Base-by-base conservation (phyloP, 2,797 vertebrate genomes). In the Cephalopachus bancanus region DNA sequence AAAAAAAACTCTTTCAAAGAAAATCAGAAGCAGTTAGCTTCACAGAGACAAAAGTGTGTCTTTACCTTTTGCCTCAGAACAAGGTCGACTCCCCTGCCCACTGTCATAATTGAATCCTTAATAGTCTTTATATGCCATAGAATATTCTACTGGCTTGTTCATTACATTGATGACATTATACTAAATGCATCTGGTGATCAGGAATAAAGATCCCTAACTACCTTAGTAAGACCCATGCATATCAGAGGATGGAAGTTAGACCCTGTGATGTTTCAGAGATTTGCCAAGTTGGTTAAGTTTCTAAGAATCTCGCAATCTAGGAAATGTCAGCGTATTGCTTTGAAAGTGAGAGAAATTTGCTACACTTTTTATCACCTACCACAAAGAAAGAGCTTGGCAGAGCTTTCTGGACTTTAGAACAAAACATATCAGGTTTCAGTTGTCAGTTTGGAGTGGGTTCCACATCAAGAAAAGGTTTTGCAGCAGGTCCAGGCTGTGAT, bases 21-120 rank as follows among this genome's bases (percentile, higher is more conserved):
- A 62, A 55, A 59, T 94, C 30, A 75, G 89, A 85, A 92, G 15
- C 26, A 85, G 7, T 57, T 76, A 37, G n/a, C 16, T 92, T 93
- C 15, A 72, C 55, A 72, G 22, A 93, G 19, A 81, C 5, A 51
- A 79, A 81, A 74, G 26, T 57, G 0, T 26, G 12, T 89, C 51
- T 84, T 75, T 33, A 62, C n/a, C 24, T 49, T 80, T 89, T 65
- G 15, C n/a, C 67, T 93, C 55, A n/a, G 10, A 19, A 26, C 26
- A 65, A 72, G 26, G 20, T 55, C 74, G 74, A 11, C 28, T 81
- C 15, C 44, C n/a, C 15, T 91, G 30, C 8, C 19, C 7, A 60
- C 64, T 91, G 57, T 80, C 51, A 62, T 89, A 51, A 53, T 8
- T 69, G 28, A 74, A 2, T 33, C 20, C 17, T 72, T 57, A 55